These are phyloP conservation scores for Phanerotoma sp. DNA, from an alignment of 2,888 invertebrate species.

Conservation along the genomic window DNA sequence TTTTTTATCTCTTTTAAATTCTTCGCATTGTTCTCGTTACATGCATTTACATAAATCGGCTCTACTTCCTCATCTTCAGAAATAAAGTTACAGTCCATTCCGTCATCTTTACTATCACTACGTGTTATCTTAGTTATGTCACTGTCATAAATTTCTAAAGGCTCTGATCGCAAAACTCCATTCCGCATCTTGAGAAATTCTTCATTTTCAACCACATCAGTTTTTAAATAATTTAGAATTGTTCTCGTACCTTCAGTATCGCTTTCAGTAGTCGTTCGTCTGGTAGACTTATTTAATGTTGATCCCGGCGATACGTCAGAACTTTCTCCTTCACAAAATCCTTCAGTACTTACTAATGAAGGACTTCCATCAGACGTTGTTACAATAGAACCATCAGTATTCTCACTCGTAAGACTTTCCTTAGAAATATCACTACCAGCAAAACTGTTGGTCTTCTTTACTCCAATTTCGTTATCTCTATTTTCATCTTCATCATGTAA, in stretches of 20 bases:
- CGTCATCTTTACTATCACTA: constrained; percentile 53
- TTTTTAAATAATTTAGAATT: constrained; percentile 20
- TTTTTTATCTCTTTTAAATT: constrained; percentile 32
- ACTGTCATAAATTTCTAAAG: constrained; percentile 25
- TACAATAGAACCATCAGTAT: constrained; percentile 67
- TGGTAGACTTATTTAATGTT: constrained; percentile 48
- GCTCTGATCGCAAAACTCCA: constrained; percentile 28
- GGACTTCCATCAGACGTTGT: constrained; percentile 61
- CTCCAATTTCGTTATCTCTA: constrained; percentile 33
- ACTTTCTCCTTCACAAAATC: constrained; percentile 55
- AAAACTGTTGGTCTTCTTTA: constrained; percentile 53
- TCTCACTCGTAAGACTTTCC: constrained; percentile 67
- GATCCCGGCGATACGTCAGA: constrained; percentile 52
- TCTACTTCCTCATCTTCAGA: constrained; percentile 48
- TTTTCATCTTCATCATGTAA: constrained; percentile 33
- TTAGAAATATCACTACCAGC: constrained; percentile 55
- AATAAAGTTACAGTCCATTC: constrained; percentile 53
- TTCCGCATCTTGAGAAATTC: constrained; percentile 26
- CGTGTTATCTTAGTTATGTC: constrained; percentile 38
- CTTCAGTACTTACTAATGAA: constrained; percentile 52
- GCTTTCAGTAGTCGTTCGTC: constrained; percentile 35
- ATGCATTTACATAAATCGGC: constrained; percentile 51
- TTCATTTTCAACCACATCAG: constrained; percentile 9
- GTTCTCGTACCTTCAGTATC: constrained; percentile 25
- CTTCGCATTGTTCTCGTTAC: constrained; percentile 42